Evolutionary conservation across 2,113 vertebrate species (phyloP).

Genomic region (Ctenodactylus gundi): DNA sequence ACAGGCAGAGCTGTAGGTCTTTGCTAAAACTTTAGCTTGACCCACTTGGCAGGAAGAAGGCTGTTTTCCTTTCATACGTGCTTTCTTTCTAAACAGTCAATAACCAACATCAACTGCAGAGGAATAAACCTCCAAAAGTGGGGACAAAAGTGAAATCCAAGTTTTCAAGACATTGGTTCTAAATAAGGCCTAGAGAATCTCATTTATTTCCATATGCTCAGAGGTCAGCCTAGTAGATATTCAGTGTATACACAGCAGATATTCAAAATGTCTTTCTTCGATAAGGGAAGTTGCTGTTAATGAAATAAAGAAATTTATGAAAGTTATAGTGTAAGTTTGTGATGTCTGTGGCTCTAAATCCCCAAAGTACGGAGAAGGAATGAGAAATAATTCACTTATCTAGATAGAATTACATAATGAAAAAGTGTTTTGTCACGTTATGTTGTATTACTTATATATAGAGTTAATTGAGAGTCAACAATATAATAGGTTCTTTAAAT

Average conservation of each 20-base stretch:
- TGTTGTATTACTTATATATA: neutral
- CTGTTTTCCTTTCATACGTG: neutral
- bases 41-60: neutral
- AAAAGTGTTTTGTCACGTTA: conserved; percentile 9
- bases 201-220: conserved; percentile 3
- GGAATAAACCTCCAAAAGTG: neutral
- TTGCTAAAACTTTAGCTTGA: conserved; percentile 11
- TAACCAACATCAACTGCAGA: neutral
- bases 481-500: conserved; percentile 22
- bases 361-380: neutral
- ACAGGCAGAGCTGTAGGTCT: neutral
- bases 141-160: neutral
- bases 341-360: neutral
- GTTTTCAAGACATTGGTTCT: neutral
- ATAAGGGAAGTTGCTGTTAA: conserved; percentile 39
- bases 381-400: conserved; percentile 33
- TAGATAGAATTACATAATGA: neutral
- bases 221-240: neutral
- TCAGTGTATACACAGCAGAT: neutral
- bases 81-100: neutral
- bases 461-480: neutral
- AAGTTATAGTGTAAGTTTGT: conserved; percentile 17
- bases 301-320: conserved; percentile 25
- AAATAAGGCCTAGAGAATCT: neutral
- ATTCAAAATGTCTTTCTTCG: conserved; percentile 26